phyloP scores from a whole-genome alignment of 2,888 invertebrate genomes.

The Kryphioiulus occultus region DNA sequence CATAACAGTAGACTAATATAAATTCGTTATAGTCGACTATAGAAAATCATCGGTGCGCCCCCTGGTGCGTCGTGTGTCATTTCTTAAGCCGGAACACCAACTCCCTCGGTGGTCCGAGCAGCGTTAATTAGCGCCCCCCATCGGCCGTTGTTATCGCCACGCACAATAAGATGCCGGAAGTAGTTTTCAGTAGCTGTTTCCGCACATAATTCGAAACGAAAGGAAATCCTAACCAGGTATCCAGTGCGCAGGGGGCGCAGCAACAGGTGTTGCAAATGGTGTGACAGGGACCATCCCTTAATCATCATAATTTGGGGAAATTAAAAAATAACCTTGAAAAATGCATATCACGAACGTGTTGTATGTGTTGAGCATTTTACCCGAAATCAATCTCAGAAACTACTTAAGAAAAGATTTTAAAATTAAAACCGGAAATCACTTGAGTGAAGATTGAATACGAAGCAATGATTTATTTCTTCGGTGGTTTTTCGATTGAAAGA shows the following conservation, averaged over 20 bases:
- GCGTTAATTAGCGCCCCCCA: neutral
- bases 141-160: neutral
- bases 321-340: neutral
- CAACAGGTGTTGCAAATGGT: neutral
- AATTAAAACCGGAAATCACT: too few relatives aligned
- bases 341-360: too few relatives aligned
- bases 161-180: slow-evolving; percentile 10
- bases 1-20: too few relatives aligned
- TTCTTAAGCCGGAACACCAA: neutral
- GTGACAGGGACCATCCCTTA: neutral
- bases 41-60: neutral
- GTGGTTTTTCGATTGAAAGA: too few relatives aligned
- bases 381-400: too few relatives aligned
- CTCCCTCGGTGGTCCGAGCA: neutral
- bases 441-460: too few relatives aligned
- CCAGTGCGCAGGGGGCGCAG: neutral
- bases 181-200: neutral
- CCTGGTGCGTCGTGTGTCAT: neutral
- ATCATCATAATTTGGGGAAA: neutral
- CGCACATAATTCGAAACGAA: neutral
- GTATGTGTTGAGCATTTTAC: too few relatives aligned
- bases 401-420: too few relatives aligned
- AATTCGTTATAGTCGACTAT: too few relatives aligned
- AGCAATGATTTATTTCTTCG: too few relatives aligned
- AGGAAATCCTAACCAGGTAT: slow-evolving; percentile 1